Evolutionary conservation across 2,797 vertebrate species (phyloP), one percentile per base, ranked within the genome.

Genomic region (Eleutherodactylus coqui): DNA sequence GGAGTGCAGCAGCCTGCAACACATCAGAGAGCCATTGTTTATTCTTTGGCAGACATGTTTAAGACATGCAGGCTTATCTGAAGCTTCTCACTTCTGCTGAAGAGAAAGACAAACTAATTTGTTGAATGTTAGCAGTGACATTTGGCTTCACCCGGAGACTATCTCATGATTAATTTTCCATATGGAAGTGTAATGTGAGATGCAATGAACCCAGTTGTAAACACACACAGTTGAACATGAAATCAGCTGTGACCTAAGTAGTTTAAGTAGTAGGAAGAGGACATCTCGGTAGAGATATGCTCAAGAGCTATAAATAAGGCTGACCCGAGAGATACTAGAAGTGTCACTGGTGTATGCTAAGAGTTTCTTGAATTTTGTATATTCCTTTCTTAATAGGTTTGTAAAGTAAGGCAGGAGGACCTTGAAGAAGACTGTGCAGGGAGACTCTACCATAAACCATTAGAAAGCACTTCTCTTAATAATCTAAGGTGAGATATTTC

Each of bases 41-140:
- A 84, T 82, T 75, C 1, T 0, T 38, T 75, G 83, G 58, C 41
- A 86, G 88, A 77, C 69, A 2, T 78, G 88, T 88, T 83, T 82
- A 76, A 87, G 88, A 86, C 84, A 77, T 87, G 79, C 14, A 78
- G 45, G 78, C 89, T 90, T 90, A 83, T 88, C 79, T 84, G 72
- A 83, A 89, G 77, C 75, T 88, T 55, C 10, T 85, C 86, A 84
- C 89, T 91, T 75, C 8, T 5, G 53, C n/a, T 76, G 80, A 83
- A 79, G 27, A 83, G 85, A 87, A 87, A 87, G 43, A 49, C 75
- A 67, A 86, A 6, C 36, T 7, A 69, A 58, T 17, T 87, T 88
- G 79, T 1, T 16, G 89, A 76, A 88, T 85, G 84, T 36, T 87
- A 75, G 85, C 84, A 69, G 79, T 86, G 79, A 77, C n/a, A 0